These are phyloP conservation scores for Branchipolynoe longqiensis DNA, from an alignment of 2,888 invertebrate genomes.

Conservation along the genomic window DNA sequence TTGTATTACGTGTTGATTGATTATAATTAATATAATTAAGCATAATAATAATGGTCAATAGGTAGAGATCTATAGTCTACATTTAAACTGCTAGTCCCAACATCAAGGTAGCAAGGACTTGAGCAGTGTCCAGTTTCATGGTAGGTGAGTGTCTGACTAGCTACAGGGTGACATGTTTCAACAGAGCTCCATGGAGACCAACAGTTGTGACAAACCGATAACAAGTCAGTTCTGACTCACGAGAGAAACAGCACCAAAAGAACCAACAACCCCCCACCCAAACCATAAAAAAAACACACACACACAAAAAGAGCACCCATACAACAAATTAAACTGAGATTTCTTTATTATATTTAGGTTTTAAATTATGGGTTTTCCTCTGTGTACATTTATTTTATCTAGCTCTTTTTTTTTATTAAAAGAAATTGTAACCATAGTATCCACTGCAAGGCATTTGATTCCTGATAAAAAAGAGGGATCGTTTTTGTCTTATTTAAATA, in stretches of 20 bases:
- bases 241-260: background rate
- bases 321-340: too few species aligned
- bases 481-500: too few species aligned
- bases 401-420: background rate
- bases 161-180: background rate
- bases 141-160: background rate
- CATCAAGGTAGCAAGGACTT: background rate
- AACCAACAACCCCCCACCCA: too few species aligned
- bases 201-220: background rate
- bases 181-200: background rate
- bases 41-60: background rate
- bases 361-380: too few species aligned
- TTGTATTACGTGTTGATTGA: constrained; percentile 21
- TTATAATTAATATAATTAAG: background rate
- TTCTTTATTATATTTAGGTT: too few species aligned
- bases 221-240: background rate
- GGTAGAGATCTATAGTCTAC: background rate
- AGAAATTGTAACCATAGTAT: background rate
- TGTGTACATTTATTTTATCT: background rate
- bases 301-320: too few species aligned
- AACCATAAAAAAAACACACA: too few species aligned
- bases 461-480: too few species aligned
- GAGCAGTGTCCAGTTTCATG: too few species aligned
- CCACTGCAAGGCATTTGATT: background rate
- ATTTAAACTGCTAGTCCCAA: constrained; percentile 9